Conservation (phyloP, 2,888 invertebrate genomes). For the Nesidiocoris tenuis region DNA sequence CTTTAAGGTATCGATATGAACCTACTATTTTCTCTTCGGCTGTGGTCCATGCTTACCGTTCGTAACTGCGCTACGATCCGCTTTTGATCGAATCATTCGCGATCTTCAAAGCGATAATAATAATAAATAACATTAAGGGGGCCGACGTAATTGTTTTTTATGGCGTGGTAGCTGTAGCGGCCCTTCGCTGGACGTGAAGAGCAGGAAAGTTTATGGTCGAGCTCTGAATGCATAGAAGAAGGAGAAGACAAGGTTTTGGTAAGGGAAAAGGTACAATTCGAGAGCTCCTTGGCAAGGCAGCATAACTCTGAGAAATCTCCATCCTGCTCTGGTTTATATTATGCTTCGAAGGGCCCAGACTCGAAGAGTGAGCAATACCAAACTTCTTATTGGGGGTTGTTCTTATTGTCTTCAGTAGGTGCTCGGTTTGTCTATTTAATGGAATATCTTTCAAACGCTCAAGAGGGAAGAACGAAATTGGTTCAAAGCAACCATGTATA, state of each 20-base stretch:
- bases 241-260: constrained; percentile 24
- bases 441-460: too few relatives aligned
- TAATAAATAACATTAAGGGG: constrained; percentile 43
- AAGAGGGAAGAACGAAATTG: too few relatives aligned
- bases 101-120: constrained; percentile 35
- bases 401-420: constrained; percentile 40
- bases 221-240: constrained; percentile 10
- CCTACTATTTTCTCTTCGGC: too few relatives aligned
- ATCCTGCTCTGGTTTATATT: too few relatives aligned
- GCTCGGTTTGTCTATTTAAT: constrained; percentile 42
- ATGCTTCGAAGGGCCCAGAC: too few relatives aligned
- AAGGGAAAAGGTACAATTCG: too few relatives aligned
- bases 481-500: constrained; percentile 22
- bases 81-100: constrained; percentile 35
- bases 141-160: constrained; percentile 44
- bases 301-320: too few relatives aligned
- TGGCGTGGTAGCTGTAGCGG: constrained; percentile 37
- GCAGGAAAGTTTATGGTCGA: constrained; percentile 21
- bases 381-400: constrained; percentile 32
- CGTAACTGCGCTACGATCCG: too few relatives aligned
- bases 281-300: too few relatives aligned
- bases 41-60: too few relatives aligned
- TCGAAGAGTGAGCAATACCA: too few relatives aligned
- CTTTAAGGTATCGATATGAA: too few relatives aligned
- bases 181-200: not conserved